Conservation (phyloP, 2,888 invertebrate genomes). For the Cactoblastis cactorum region DNA sequence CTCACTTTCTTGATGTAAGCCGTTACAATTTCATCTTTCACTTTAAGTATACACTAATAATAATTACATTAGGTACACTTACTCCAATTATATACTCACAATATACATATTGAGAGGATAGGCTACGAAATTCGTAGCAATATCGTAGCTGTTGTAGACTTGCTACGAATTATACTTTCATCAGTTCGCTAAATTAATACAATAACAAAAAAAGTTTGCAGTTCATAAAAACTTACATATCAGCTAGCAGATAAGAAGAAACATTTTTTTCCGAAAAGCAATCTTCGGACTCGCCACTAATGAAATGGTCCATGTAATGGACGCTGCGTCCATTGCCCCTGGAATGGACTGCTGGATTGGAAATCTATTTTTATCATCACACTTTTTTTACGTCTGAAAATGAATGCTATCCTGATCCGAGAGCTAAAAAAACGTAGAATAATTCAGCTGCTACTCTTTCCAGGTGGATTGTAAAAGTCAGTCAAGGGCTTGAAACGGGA, state of each 20-base stretch:
- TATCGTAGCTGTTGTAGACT: neutral
- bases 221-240: neutral
- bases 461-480: too few species aligned
- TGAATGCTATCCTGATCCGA: too few species aligned
- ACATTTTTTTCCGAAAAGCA: conserved; percentile 14
- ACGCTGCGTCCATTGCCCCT: neutral
- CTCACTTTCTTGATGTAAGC: too few species aligned
- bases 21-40: too few species aligned
- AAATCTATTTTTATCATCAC: too few species aligned
- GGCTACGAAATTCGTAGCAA: neutral
- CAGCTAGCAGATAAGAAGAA: conserved; percentile 4
- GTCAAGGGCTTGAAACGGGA: too few species aligned
- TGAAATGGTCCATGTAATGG: conserved; percentile 10
- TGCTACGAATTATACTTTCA: neutral
- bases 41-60: too few species aligned
- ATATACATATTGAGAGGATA: neutral
- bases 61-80: too few species aligned
- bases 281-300: conserved; percentile 9
- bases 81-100: too few species aligned
- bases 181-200: neutral
- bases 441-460: too few species aligned
- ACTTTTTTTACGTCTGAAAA: too few species aligned
- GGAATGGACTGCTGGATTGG: neutral
- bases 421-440: too few species aligned
- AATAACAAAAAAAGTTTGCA: neutral